Evolutionary conservation across 1,140 invertebrate genomes (phyloP), one percentile per base, ranked within the genome.

Genomic region (Antheraea pernyi): DNA sequence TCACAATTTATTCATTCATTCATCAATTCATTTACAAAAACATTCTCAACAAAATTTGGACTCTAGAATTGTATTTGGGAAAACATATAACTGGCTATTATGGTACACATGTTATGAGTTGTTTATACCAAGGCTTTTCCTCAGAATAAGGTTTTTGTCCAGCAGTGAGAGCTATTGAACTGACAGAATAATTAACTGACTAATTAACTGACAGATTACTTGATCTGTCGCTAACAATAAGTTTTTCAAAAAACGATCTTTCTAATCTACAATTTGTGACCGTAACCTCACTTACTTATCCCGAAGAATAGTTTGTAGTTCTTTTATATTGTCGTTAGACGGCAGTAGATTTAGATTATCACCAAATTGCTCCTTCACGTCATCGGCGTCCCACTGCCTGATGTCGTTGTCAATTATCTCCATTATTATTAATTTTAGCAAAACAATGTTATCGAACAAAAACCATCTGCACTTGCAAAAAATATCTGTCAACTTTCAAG

Each of bases 261-360:
- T 30, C 30, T 30, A 37, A 37, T 63, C n/a, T n/a, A 19, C 61
- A 70, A 19, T 8, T 60, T 36, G 65, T 84, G 90, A 89, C 85
- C 81, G 67, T 84, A 91, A 89, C 86, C 81, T 83, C 67, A 94
- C 94, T 94, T 94, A 99, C 98, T 96, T 98, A 92, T 99, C 98
- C 30, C 98, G 93, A 59, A 99, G 94, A 84, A 99, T 98, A 13
- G 98, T 99, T 88, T 99, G 97, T 36, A 99, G 93, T 89, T 99
- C 98, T 80, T 96, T 95, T 30, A 98, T 96, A 92, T 98, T 98
- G 83, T 98, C 96, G 81, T 97, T 98, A 0, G 95, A 93, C 0
- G 95, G 95, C 48, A 99, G 84, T 62, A 98, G 86, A 86, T 97
- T 98, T 11, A 99, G 93, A 86, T 97, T 97, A 46, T 95, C 93